Evolutionary conservation across 2,113 vertebrate genomes (phyloP).

Genomic region (Raja brachyura): DNA sequence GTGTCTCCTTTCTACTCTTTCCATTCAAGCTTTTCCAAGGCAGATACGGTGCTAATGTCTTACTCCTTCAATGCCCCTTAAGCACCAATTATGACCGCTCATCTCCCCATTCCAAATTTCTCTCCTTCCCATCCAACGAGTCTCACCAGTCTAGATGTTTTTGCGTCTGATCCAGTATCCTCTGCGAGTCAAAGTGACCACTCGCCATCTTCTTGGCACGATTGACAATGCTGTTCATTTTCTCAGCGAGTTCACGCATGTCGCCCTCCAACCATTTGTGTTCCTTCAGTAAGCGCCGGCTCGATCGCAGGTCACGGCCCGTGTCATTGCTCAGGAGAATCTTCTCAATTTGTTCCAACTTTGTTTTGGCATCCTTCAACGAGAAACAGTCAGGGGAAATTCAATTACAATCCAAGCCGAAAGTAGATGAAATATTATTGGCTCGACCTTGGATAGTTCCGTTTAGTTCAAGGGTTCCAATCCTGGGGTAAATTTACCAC

Average conservation of each 20-base stretch:
- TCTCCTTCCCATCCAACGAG: background rate
- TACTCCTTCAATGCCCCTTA: too few species aligned
- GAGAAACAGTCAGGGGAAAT: background rate
- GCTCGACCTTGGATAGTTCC: background rate
- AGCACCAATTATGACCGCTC: too few species aligned
- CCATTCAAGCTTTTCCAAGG: too few species aligned
- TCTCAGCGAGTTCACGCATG: constrained; percentile 66
- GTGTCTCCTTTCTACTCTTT: background rate
- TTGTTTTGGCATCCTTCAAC: constrained; percentile 68
- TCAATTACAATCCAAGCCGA: background rate
- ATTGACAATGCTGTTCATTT: constrained; percentile 70
- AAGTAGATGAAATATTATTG: background rate
- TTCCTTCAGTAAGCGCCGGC: constrained; percentile 65
- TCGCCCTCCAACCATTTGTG: constrained; percentile 70
- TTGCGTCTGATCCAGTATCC: constrained; percentile 68
- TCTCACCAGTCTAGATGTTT: constrained; percentile 67
- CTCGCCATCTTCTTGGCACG: constrained; percentile 62
- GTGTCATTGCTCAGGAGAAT: constrained; percentile 60
- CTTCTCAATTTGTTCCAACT: constrained; percentile 72
- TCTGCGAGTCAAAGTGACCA: constrained; percentile 70
- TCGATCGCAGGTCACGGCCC: constrained; percentile 68
- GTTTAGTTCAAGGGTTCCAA: too few species aligned
- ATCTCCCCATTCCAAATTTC: background rate
- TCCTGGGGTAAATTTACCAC: too few species aligned
- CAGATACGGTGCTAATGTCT: too few species aligned